Percentiles rank a stretch among this genome's conserved stretches.
Evolutionary conservation across 2,888 invertebrate species (phyloP).

Genomic region (Pegoplata infirma): DNA sequence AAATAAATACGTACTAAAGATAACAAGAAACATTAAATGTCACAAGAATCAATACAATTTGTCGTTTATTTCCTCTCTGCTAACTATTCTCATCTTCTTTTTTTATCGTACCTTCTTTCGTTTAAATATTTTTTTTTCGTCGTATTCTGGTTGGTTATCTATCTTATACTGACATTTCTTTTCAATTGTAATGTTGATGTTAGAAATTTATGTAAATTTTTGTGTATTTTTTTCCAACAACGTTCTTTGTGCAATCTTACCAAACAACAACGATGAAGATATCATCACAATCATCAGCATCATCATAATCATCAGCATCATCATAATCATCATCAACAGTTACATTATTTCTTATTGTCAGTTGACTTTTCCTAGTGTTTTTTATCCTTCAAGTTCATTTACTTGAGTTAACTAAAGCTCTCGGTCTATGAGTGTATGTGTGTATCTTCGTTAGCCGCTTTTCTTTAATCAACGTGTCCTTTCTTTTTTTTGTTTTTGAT

Average conservation of each 20-base stretch:
- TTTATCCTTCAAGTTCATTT: constrained; percentile 13
- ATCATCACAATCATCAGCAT: not conserved
- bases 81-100: not conserved
- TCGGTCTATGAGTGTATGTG: not conserved
- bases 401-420: constrained; percentile 6
- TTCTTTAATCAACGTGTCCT: constrained; percentile 23
- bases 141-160: too few relatives aligned
- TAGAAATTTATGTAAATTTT: constrained; percentile 50
- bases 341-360: constrained; percentile 3
- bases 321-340: not conserved
- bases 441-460: constrained; percentile 6
- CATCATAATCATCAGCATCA: constrained; percentile 2
- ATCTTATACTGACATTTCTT: constrained; percentile 1
- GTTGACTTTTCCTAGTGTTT: constrained; percentile 17
- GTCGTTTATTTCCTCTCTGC: constrained; percentile 25
- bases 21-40: constrained; percentile 37
- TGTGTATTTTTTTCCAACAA: too few relatives aligned
- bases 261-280: not conserved
- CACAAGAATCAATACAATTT: constrained; percentile 52
- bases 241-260: constrained; percentile 17
- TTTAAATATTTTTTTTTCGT: too few relatives aligned
- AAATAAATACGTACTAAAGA: constrained; percentile 8
- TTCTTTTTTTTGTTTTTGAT: not conserved
- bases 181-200: constrained; percentile 24
- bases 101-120: not conserved